These are phyloP conservation scores for Bothrops jararaca DNA, from an alignment of 2,113 vertebrate genomes.

Conservation along the genomic window DNA sequence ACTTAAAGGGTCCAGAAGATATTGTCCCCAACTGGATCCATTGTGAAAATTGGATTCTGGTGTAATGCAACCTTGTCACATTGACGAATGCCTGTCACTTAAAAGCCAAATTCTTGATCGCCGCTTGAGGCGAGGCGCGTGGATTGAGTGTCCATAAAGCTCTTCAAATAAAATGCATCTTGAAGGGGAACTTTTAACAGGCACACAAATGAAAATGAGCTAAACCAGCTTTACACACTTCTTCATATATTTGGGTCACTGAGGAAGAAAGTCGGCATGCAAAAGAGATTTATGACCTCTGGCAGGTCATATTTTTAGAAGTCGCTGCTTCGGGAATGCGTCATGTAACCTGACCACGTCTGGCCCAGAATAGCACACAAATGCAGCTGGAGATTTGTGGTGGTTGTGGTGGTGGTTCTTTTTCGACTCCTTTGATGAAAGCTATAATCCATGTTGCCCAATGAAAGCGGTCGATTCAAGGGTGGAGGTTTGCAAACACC, in stretches of 20 bases:
- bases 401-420: background rate
- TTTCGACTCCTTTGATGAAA: background rate
- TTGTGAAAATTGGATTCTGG: constrained; percentile 48
- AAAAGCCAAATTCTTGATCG: constrained; percentile 62
- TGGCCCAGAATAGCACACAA: constrained; percentile 27
- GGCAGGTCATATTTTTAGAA: constrained; percentile 56
- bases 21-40: constrained; percentile 29
- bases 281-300: constrained; percentile 60
- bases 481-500: background rate
- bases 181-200: constrained; percentile 59
- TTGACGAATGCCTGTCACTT: constrained; percentile 69
- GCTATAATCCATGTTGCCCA: background rate
- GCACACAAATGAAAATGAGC: background rate
- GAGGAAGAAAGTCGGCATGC: constrained; percentile 58
- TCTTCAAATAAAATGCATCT: constrained; percentile 71
- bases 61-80: constrained; percentile 49
- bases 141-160: constrained; percentile 66
- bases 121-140: constrained; percentile 67
- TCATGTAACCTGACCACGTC: constrained; percentile 30
- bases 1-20: constrained; percentile 15
- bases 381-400: background rate
- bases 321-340: constrained; percentile 65
- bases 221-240: background rate
- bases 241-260: constrained; percentile 63
- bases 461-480: background rate